These are phyloP conservation scores for Petroica traversi DNA, from an alignment of 2,113 vertebrate genomes.

Conservation along the genomic window DNA sequence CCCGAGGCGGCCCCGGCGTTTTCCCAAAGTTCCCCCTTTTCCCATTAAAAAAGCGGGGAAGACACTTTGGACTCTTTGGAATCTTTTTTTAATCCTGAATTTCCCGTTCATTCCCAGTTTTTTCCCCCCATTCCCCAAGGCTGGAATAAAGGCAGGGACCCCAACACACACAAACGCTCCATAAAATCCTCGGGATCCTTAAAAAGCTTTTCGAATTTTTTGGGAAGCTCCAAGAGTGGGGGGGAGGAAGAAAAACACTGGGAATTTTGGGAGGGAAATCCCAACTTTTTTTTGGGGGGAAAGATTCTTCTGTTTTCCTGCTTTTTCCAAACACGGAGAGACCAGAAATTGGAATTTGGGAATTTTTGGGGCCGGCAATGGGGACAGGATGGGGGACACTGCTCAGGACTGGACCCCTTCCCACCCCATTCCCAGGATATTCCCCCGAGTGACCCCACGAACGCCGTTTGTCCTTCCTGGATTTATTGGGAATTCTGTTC, in stretches of 20 bases:
- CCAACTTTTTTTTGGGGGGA: rapidly evolving
- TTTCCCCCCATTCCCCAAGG: neutral
- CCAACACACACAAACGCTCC: neutral
- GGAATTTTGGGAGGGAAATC: neutral
- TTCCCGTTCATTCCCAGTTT: rapidly evolving
- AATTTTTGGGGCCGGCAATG: too few relatives aligned
- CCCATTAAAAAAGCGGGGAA: neutral
- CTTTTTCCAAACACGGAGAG: neutral
- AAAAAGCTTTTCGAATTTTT: neutral
- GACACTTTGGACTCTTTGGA: rapidly evolving
- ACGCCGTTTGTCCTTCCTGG: neutral
- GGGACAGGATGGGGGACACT: neutral
- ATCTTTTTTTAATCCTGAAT: neutral
- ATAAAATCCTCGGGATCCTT: neutral
- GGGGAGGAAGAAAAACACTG: neutral
- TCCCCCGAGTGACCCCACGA: neutral
- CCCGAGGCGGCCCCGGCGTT: rapidly evolving
- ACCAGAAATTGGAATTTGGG: rapidly evolving
- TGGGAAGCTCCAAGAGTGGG: neutral
- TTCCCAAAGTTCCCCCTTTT: neutral
- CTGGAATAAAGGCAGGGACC: neutral
- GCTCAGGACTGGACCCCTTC: neutral
- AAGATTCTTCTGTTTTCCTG: neutral
- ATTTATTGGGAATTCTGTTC: neutral
- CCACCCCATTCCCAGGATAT: rapidly evolving